A percentile compares a stretch with the other conserved stretches of the same genome.
Conservation (phyloP, 2,888 invertebrate species). For the Lycophotia porphyrea region DNA sequence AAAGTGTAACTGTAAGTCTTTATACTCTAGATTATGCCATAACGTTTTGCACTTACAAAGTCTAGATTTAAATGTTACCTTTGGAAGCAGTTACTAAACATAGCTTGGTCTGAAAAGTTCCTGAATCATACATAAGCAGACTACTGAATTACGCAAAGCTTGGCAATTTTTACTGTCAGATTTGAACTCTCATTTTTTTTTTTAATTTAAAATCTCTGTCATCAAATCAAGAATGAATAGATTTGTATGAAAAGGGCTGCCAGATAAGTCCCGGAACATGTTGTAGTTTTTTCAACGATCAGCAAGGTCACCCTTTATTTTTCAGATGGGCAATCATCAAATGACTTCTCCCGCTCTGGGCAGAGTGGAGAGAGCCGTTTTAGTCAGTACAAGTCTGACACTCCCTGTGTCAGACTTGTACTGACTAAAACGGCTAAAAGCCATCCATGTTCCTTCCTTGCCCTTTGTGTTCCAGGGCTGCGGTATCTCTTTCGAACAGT, state of each 20-base stretch:
- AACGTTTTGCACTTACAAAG: neutral
- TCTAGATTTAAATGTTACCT: neutral
- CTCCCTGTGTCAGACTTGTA: too few relatives aligned
- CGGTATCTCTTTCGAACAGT: too few relatives aligned
- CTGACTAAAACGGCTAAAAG: too few relatives aligned
- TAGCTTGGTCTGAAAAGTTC: neutral
- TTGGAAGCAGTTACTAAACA: neutral
- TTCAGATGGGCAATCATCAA: too few relatives aligned
- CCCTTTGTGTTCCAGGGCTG: too few relatives aligned
- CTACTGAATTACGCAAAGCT: neutral
- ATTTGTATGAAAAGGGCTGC: neutral
- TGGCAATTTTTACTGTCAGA: neutral
- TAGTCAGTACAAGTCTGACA: too few relatives aligned
- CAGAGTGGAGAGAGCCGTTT: too few relatives aligned
- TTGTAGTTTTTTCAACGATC: neutral
- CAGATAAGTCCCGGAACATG: neutral
- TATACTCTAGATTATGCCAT: conserved; percentile 10
- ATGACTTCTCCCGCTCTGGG: too few relatives aligned
- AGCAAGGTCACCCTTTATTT: too few relatives aligned
- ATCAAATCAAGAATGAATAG: neutral
- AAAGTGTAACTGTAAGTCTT: conserved; percentile 21
- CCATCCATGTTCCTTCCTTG: too few relatives aligned
- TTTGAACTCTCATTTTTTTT: too few relatives aligned
- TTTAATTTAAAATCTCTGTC: neutral
- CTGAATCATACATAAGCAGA: neutral